Evolutionary conservation across 2,113 vertebrate species (phyloP).

Genomic region (Dasypus novemcinctus): DNA sequence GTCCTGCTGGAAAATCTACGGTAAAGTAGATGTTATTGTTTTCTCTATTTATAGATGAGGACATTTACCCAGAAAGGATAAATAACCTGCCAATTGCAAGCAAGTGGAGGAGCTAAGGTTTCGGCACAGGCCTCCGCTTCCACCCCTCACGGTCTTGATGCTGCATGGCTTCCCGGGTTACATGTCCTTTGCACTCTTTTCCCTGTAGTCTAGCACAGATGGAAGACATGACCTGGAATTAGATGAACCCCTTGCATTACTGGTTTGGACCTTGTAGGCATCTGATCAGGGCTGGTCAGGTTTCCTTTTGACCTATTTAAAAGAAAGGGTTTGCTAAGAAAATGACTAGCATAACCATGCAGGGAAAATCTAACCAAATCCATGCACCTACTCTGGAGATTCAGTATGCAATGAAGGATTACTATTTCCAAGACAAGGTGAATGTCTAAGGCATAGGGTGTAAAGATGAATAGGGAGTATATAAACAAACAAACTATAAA

Average conservation of each 20-base stretch:
- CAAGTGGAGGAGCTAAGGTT: neutral
- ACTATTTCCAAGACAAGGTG: neutral
- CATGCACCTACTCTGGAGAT: neutral
- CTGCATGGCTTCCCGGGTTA: too few species aligned
- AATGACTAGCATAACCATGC: neutral
- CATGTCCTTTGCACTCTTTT: neutral
- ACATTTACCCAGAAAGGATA: neutral
- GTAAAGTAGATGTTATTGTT: neutral
- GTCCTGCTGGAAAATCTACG: neutral
- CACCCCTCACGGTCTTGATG: fast-evolving
- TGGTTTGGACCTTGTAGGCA: neutral
- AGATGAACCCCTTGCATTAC: neutral
- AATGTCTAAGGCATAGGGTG: neutral
- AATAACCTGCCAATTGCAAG: neutral
- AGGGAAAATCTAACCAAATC: neutral
- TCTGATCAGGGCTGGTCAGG: neutral
- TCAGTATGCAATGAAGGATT: neutral
- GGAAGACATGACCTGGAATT: neutral
- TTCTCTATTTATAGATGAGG: neutral
- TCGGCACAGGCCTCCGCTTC: fast-evolving
- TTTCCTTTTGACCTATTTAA: neutral
- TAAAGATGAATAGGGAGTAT: neutral
- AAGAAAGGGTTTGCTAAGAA: neutral
- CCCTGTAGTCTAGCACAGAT: neutral
- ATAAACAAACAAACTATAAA: neutral